These are phyloP conservation scores for Grammomys dolichurus DNA, from an alignment of 2,113 vertebrate genomes.

Conservation along the genomic window DNA sequence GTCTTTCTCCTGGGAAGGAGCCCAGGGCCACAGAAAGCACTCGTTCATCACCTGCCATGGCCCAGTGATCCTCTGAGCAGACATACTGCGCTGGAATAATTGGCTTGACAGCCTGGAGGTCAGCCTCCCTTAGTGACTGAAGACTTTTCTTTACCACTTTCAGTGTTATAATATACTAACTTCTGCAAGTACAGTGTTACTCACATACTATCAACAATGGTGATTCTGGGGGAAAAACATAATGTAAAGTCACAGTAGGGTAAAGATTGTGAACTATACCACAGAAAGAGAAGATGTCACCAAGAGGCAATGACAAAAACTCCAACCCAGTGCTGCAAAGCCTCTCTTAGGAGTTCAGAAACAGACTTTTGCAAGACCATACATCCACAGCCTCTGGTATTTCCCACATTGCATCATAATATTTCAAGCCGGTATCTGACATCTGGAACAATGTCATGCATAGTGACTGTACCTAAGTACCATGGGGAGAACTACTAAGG, in stretches of 20 bases:
- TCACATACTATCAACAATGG: conserved; percentile 11
- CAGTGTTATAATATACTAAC: not conserved
- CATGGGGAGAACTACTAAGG: conserved; percentile 48
- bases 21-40: conserved; percentile 43
- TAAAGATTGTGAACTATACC: not conserved
- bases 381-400: not conserved
- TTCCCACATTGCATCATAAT: not conserved
- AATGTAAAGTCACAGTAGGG: not conserved
- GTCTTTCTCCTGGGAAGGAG: conserved; percentile 51
- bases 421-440: conserved; percentile 13
- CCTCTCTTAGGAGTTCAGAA: conserved; percentile 13
- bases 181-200: conserved; percentile 20
- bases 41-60: conserved; percentile 58
- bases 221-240: conserved; percentile 14
- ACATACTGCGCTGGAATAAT: conserved; percentile 36
- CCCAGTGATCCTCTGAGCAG: conserved; percentile 42
- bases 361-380: not conserved
- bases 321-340: not conserved
- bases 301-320: not conserved
- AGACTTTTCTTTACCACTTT: conserved; percentile 48
- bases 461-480: conserved; percentile 41
- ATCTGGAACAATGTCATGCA: conserved; percentile 34
- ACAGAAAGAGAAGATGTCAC: conserved; percentile 22
- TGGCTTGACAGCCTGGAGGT: conserved; percentile 59
- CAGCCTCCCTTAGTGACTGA: conserved; percentile 58